Evolutionary conservation across 1,140 invertebrate species (phyloP).

Genomic region (Aphidius ervi): DNA sequence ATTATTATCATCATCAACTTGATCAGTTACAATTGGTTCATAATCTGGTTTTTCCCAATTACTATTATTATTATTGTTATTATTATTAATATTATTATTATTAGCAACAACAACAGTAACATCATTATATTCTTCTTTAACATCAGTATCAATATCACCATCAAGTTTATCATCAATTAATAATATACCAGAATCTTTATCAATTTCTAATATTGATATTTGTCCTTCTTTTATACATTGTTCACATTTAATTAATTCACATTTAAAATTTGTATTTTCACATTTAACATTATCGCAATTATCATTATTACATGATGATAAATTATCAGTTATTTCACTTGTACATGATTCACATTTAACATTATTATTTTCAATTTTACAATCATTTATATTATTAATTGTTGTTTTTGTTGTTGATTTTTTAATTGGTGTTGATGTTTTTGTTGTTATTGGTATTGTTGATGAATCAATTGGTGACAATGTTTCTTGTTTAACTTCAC

Average conservation of each 20-base stretch:
- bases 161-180: slow-evolving; percentile 48
- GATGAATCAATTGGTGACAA: slow-evolving; percentile 43
- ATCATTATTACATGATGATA: slow-evolving; percentile 23
- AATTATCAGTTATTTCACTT: slow-evolving; percentile 38
- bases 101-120: slow-evolving; percentile 36
- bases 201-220: slow-evolving; percentile 47
- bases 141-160: slow-evolving; percentile 34
- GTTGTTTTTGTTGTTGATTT: slow-evolving; percentile 30
- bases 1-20: slow-evolving; percentile 30
- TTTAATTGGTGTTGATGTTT: slow-evolving; percentile 23
- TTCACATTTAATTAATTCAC: slow-evolving; percentile 49
- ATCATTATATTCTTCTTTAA: slow-evolving; percentile 47
- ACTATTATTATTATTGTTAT: slow-evolving; percentile 35
- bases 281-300: slow-evolving; percentile 47
- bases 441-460: slow-evolving; percentile 29
- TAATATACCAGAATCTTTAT: slow-evolving; percentile 48
- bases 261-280: slow-evolving; percentile 45
- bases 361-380: slow-evolving; percentile 50
- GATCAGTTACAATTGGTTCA: slow-evolving; percentile 44
- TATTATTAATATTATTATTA: slow-evolving; percentile 33
- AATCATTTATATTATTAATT: slow-evolving; percentile 32
- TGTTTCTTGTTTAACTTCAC: slow-evolving; percentile 46
- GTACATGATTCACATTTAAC: slow-evolving; percentile 50
- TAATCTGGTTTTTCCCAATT: slow-evolving; percentile 49
- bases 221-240: slow-evolving; percentile 47